Percentiles rank a stretch among this genome's conserved stretches.
Evolutionary conservation across 2,888 invertebrate genomes (phyloP).

Genomic region (Kryphioiulus occultus): DNA sequence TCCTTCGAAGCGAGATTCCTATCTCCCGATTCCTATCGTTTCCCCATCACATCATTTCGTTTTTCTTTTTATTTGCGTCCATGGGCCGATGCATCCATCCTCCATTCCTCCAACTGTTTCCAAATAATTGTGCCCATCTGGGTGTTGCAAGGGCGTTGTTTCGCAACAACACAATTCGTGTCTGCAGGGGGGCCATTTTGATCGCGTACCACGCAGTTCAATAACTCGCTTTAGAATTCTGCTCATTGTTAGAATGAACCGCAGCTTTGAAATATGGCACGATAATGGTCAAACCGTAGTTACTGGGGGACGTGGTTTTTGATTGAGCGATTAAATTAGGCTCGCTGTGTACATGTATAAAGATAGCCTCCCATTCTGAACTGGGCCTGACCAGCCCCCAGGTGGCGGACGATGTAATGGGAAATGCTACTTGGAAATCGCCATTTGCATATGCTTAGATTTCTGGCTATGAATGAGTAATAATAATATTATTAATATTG

Average conservation of each 20-base stretch:
- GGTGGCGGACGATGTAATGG: conserved; percentile 20
- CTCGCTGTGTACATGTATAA: neutral
- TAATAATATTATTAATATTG: neutral
- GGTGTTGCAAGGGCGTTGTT: conserved; percentile 22
- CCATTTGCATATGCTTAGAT: neutral
- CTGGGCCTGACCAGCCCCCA: neutral
- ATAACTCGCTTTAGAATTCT: conserved; percentile 14
- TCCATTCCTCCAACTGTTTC: neutral
- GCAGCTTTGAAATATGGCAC: conserved; percentile 18
- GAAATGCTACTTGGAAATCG: conserved; percentile 12
- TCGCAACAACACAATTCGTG: neutral
- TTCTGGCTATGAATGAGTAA: neutral
- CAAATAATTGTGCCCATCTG: neutral
- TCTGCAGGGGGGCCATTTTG: conserved; percentile 17
- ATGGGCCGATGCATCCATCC: neutral
- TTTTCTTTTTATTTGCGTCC: neutral
- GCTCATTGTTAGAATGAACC: conserved; percentile 1
- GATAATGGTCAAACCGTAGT: neutral
- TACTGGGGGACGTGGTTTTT: conserved; percentile 14
- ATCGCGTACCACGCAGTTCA: conserved; percentile 1
- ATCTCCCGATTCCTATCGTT: conserved; percentile 16
- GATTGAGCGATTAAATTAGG: conserved; percentile 35
- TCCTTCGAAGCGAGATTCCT: neutral
- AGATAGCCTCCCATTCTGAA: neutral
- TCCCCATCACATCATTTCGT: neutral